Evolutionary conservation across 2,113 vertebrate species (phyloP), one percentile per base, ranked within the genome.

Genomic region (Pundamilia nyererei): DNA sequence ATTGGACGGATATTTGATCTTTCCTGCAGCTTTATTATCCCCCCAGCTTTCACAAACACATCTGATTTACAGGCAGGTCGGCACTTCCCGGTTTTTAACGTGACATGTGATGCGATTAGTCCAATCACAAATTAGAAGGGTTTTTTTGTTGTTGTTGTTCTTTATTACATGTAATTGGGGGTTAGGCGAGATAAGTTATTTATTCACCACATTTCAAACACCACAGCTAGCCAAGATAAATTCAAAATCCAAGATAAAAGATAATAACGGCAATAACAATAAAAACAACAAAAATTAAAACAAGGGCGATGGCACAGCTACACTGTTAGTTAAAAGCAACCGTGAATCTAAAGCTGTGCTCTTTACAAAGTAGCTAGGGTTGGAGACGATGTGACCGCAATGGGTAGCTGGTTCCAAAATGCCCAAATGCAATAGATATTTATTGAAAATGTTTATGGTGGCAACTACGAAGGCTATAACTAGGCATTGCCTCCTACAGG

Each of bases 41-140:
- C 35, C 24, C 15, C 53, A 26, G 9, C 10, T 29, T 49, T 21
- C 51, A 6, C 26, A 3, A 13, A 86, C 14, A 4, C 10, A 13
- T 33, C 42, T 11, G 0, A 14, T 7, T 21, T 6, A 81, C 38
- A 19, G 29, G 6, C 0, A 14, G 62, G 1, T 2, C 21, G 35
- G 3, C 35, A 79, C 56, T 86, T 79, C 87, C 83, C 15, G 26
- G 54, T 21, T 75, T 82, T 26, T 75, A 26, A 42, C 12, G 2
- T 33, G 12, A 54, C 53, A 82, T 60, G 79, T 85, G 79, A 79
- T 10, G 13, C 21, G 6, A 29, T 55, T 81, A 6, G 19, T 54
- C 83, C 65, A 82, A 55, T 85, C 65, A 65, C 19, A 53, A 29
- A 45, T 49, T 35, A 70, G 55, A 21, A 40, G 7, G 0, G 0